These are phyloP conservation scores for Trilocha varians DNA, from an alignment of 2,888 invertebrate species.

Conservation along the genomic window DNA sequence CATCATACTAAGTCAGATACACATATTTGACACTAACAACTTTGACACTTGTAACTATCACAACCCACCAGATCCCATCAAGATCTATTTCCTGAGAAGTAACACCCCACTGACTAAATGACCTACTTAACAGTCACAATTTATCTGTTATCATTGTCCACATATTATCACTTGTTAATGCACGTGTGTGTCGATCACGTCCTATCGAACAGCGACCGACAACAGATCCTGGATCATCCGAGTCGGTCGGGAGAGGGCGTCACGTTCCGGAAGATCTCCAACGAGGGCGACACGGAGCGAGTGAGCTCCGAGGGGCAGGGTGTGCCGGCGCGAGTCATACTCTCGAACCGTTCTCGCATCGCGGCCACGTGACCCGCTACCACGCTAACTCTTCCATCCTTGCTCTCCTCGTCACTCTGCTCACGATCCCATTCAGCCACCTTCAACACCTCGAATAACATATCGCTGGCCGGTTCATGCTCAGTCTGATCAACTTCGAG, in stretches of 20 bases:
- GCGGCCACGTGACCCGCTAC: conserved; percentile 67
- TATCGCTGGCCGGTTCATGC: conserved; percentile 43
- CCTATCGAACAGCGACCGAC: neutral
- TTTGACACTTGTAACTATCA: conserved; percentile 11
- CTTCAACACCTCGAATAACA: conserved; percentile 64
- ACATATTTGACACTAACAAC: conserved; percentile 8
- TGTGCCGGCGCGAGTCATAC: conserved; percentile 60
- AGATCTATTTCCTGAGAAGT: conserved; percentile 8
- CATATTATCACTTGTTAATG: neutral
- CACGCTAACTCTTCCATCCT: conserved; percentile 38
- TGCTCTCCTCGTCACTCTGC: conserved; percentile 24
- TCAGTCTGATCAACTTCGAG: neutral
- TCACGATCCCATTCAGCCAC: conserved; percentile 43
- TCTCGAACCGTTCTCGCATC: conserved; percentile 66
- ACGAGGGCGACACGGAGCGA: conserved; percentile 39
- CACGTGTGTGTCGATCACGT: neutral
- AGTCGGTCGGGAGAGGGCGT: conserved; percentile 52
- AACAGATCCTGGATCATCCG: conserved; percentile 15
- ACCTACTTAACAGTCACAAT: too few relatives aligned
- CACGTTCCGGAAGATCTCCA: conserved; percentile 41
- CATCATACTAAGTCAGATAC: conserved; percentile 13
- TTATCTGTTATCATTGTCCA: neutral
- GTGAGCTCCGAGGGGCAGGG: conserved; percentile 44
- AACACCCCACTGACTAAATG: too few relatives aligned
- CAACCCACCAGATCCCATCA: conserved; percentile 2